A percentile compares a stretch with the other conserved stretches of the same genome.
These are phyloP conservation scores for Corvus moneduloides DNA, from an alignment of 2,113 vertebrate species.

Conservation along the genomic window DNA sequence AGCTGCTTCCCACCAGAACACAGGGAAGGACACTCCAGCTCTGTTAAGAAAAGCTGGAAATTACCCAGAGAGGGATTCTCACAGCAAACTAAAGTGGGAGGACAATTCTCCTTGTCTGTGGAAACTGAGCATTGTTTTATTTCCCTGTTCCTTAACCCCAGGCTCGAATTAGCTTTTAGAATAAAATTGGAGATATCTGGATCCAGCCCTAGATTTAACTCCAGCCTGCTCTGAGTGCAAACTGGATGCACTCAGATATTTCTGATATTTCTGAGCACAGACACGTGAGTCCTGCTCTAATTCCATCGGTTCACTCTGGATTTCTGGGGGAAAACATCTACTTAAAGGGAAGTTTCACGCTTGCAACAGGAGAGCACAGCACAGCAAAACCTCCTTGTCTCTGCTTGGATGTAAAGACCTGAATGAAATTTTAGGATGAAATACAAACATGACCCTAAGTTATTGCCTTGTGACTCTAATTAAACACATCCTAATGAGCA, in stretches of 20 bases:
- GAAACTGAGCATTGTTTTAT: not conserved
- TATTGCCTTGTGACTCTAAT: not conserved
- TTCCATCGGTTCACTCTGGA: not conserved
- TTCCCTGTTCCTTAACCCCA: not conserved
- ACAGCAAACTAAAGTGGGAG: not conserved
- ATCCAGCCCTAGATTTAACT: not conserved
- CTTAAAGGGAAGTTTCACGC: not conserved
- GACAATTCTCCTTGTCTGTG: not conserved
- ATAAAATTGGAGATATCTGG: not conserved
- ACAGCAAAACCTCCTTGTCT: not conserved
- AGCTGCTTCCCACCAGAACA: not conserved
- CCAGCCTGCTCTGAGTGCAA: not conserved
- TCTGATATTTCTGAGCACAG: not conserved
- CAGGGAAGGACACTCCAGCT: not conserved
- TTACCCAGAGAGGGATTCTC: not conserved
- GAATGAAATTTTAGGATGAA: not conserved
- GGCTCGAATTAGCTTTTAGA: not conserved
- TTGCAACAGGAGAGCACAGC: not conserved
- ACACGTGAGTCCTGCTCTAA: not conserved
- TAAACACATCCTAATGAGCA: not conserved
- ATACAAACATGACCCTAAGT: not conserved
- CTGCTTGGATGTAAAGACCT: not conserved
- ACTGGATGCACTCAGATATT: not conserved
- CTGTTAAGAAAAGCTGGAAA: conserved; percentile 4
- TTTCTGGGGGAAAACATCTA: not conserved